Evolutionary conservation across 2,888 invertebrate genomes (phyloP), one percentile per base, ranked within the genome.

Genomic region (Atrina japonica): DNA sequence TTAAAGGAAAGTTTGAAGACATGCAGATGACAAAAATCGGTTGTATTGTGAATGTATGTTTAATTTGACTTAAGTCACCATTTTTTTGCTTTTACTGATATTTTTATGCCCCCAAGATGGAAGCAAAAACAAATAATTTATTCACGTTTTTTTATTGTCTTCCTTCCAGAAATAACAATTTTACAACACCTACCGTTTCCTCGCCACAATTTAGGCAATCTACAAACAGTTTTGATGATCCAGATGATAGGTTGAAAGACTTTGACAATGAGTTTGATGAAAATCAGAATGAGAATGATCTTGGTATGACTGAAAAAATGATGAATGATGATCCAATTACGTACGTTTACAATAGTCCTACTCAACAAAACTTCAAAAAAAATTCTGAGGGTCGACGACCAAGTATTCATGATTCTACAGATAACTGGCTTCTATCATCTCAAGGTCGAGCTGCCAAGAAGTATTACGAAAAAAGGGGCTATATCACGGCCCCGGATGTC

Each of bases 401-500:
- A 9, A 61, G 61, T 61, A 49, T 61, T 9, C 61, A 61, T 14
- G 61, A 61, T 30, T 49, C 49, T 16, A 61, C 61, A 7, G 29
- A 61, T 30, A 67, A 67, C 21, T 67, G 67, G 67, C 45, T 67
- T 11, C 60, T 67, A 1, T 60, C 60, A 5, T 53, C 60, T 16
- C 47, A 52, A 53, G 60, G 53, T 6, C 52, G 43, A 30, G 45
- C 66, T 9, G 52, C 60, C 45, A 60, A 45, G 6, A 67, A 52
- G 41, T 67, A 60, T 58, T 64, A 63, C 41, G 43, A 72, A 56
- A 63, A 55, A 29, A 56, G 56, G 49, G 49, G 47, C 25, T 72
- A 52, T 18, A 72, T 72, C 18, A 64, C 71, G 2, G 30, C 71
- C 5, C 71, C 71, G 3, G 52, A 66, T 40, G 58, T 58, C 25